phyloP scores from a whole-genome alignment of 1,140 invertebrate species.

The Xylocopa sonorina region DNA sequence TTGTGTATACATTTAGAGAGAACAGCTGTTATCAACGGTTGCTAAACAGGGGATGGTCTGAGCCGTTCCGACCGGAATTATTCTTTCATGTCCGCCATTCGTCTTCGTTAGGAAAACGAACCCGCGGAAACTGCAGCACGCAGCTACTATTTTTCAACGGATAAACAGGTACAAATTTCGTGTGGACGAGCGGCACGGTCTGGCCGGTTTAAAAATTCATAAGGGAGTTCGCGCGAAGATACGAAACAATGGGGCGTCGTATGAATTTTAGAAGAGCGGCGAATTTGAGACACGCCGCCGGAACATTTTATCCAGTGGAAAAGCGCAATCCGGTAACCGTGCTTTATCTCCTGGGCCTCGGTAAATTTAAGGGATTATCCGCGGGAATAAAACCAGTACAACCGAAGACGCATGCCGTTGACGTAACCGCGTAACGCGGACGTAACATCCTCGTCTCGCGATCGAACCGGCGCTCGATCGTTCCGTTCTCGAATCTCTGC shows the following conservation, averaged over 20 bases:
- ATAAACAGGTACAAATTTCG: conserved; percentile 51
- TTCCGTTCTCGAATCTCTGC: too few species aligned
- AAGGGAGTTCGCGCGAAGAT: conserved; percentile 44
- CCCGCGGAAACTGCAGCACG: conserved; percentile 36
- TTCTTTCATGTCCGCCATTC: conserved; percentile 21
- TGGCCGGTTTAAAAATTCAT: conserved; percentile 50
- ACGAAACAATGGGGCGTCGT: conserved; percentile 50
- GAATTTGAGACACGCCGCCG: conserved; percentile 45
- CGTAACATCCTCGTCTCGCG: too few species aligned
- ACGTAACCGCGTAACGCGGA: conserved; percentile 11
- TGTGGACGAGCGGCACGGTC: conserved; percentile 31
- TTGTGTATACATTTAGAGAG: too few species aligned
- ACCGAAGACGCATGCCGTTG: conserved; percentile 30
- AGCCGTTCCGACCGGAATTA: conserved; percentile 26
- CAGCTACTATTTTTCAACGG: conserved; percentile 41
- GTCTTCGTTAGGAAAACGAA: conserved; percentile 38
- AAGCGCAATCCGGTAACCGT: conserved; percentile 45
- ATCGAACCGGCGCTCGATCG: too few species aligned
- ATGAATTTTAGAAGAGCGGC: conserved; percentile 53
- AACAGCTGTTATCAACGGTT: neutral
- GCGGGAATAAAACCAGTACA: conserved; percentile 20
- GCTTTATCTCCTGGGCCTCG: conserved; percentile 34
- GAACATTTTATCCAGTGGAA: conserved; percentile 46
- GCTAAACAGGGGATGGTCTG: conserved; percentile 2
- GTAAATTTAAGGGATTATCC: conserved; percentile 39